Evolutionary conservation across 2,888 invertebrate species (phyloP), one percentile per base, ranked within the genome.

Genomic region (Serripes groenlandicus): DNA sequence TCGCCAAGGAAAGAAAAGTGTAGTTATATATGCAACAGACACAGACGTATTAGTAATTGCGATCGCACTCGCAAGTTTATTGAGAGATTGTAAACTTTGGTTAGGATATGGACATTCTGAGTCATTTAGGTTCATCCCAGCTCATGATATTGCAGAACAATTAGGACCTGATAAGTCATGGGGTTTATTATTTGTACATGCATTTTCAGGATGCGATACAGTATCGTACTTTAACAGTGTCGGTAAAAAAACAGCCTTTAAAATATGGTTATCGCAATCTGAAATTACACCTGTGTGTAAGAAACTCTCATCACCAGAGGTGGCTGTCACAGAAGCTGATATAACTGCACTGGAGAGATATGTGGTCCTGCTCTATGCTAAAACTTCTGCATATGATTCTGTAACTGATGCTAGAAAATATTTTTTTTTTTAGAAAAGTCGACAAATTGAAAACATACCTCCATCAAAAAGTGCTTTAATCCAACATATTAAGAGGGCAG

Each of bases 121-220:
- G 49, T 28, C 74, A 37, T 76, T 86, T 30, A 32, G 85, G 26
- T 84, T 76, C 69, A 81, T 89, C 32, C 64, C 85, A n/a, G 78
- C 62, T 11, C 82, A 87, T 64, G 69, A 76, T 23, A 79, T 87
- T 34, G 78, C 83, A 28, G 23, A 32, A 11, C 23, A 54, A 3
- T 62, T 81, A 26, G 86, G 86, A 30, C 73, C 71, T 26, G 75
- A 78, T 7, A 72, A 62, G 32, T 70, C 82, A n/a, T 30, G 32
- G 0, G 77, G 54, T 3, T 69, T 85, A 21, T 80, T 72, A 28
- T 30, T 83, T 26, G 79, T 54, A 15, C 54, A 54, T 70, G 68
- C 81, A n/a, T 78, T 86, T 23, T 86, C 85, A 35, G 83, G 85
- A 2, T 88, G 85, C 73, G 87, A 87, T 62, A 83, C 78, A 15